Evolutionary conservation across 2,888 invertebrate genomes (phyloP).

Genomic region (Xiphydria camelus): DNA sequence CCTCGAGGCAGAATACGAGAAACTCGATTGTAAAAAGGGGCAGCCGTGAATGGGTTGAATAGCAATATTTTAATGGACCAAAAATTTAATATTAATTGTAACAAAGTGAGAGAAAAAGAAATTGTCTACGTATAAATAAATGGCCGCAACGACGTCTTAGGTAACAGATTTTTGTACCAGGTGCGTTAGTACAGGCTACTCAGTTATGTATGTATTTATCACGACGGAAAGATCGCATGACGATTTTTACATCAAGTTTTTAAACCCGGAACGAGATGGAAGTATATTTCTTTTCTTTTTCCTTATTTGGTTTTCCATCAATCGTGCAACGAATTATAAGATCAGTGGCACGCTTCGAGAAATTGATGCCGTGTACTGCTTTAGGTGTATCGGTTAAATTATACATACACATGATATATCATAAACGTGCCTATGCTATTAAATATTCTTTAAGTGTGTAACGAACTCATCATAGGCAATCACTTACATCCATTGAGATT

Average conservation of each 20-base stretch:
- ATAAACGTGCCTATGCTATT: constrained; percentile 5
- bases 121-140: too few species aligned
- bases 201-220: too few species aligned
- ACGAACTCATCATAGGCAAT: too few species aligned
- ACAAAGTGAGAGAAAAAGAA: background rate
- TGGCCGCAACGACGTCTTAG: too few species aligned
- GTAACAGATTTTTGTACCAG: too few species aligned
- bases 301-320: background rate
- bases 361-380: constrained; percentile 10
- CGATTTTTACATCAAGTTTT: too few species aligned
- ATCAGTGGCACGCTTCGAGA: constrained; percentile 15
- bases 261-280: background rate
- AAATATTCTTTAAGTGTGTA: too few species aligned
- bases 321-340: constrained; percentile 23
- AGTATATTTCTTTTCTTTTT: background rate
- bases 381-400: background rate
- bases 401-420: constrained; percentile 4
- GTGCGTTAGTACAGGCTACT: too few species aligned
- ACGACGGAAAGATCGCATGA: too few species aligned
- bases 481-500: too few species aligned
- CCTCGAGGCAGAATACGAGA: too few species aligned
- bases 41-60: constrained; percentile 16
- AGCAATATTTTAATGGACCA: constrained; percentile 37
- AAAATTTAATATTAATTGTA: constrained; percentile 33
- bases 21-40: too few species aligned